These are phyloP conservation scores for Axea sp. DNA, from an alignment of 2,888 invertebrate genomes.

Conservation along the genomic window DNA sequence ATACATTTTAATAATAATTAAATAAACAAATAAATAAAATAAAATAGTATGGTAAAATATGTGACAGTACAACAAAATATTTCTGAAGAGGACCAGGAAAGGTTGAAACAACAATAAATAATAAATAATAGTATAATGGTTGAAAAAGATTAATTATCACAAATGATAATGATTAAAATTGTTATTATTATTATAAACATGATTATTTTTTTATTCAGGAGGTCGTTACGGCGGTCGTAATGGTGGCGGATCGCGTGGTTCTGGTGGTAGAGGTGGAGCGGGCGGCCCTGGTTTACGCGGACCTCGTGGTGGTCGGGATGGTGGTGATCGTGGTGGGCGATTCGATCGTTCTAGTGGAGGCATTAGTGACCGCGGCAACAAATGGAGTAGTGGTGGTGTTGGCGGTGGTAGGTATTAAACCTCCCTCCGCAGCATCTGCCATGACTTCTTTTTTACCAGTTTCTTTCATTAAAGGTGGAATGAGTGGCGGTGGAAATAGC, in stretches of 20 bases:
- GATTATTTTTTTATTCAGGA: slow-evolving; percentile 68
- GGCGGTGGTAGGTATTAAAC: slow-evolving; percentile 65
- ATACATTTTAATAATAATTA: too few relatives aligned
- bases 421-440: not conserved
- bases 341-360: slow-evolving; percentile 71
- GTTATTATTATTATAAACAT: too few relatives aligned
- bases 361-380: slow-evolving; percentile 71
- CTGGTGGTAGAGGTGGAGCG: slow-evolving; percentile 62
- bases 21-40: too few relatives aligned
- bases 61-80: too few relatives aligned
- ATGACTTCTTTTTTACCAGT: not conserved
- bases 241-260: slow-evolving; percentile 68
- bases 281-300: slow-evolving; percentile 66
- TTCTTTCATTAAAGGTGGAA: slow-evolving; percentile 48
- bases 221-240: slow-evolving; percentile 74
- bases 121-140: too few relatives aligned
- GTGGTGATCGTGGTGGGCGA: slow-evolving; percentile 72
- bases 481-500: slow-evolving; percentile 56
- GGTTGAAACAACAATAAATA: too few relatives aligned
- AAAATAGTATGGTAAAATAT: too few relatives aligned
- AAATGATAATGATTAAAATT: too few relatives aligned
- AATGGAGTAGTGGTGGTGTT: slow-evolving; percentile 72
- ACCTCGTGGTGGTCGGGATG: slow-evolving; percentile 70
- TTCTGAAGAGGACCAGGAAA: too few relatives aligned
- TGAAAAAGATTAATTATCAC: too few relatives aligned